Conservation (phyloP, 2,113 vertebrate species). For the Charadrius vociferus region DNA sequence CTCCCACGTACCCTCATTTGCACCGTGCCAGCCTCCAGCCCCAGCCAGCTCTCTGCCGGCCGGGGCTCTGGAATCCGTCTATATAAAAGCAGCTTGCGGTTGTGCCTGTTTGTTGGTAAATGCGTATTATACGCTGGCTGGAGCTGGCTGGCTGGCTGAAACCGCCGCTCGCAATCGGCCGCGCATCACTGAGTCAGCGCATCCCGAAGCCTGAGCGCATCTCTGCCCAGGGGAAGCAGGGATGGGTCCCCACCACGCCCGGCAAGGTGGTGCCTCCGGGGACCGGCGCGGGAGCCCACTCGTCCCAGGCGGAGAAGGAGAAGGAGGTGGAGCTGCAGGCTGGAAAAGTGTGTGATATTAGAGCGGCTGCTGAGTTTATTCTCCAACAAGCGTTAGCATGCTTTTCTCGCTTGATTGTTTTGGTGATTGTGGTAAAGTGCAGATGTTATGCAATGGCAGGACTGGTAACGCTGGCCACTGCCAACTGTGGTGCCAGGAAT, state of each 20-base stretch:
- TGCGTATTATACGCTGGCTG: background rate
- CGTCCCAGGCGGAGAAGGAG: background rate
- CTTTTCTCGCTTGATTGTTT: conserved; percentile 17
- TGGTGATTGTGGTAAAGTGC: conserved; percentile 54
- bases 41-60: background rate
- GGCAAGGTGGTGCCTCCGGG: conserved; percentile 57
- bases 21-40: background rate
- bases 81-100: conserved; percentile 64
- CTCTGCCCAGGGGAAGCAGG: conserved; percentile 63
- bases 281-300: background rate
- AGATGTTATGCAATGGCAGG: conserved; percentile 53
- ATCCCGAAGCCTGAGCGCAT: conserved; percentile 63
- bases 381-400: conserved; percentile 37
- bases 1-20: conserved; percentile 47
- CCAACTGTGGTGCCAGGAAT: conserved; percentile 51
- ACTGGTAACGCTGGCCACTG: conserved; percentile 57
- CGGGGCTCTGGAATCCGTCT: conserved; percentile 51
- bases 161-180: conserved; percentile 65
- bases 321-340: background rate
- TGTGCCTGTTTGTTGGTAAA: conserved; percentile 57
- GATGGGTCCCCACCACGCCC: conserved; percentile 58
- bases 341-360: conserved; percentile 14
- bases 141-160: conserved; percentile 60
- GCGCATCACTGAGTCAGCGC: conserved; percentile 65
- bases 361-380: conserved; percentile 15